Base-by-base conservation (phyloP, 2,888 invertebrate genomes). In the Thymelicus sylvestris region DNA sequence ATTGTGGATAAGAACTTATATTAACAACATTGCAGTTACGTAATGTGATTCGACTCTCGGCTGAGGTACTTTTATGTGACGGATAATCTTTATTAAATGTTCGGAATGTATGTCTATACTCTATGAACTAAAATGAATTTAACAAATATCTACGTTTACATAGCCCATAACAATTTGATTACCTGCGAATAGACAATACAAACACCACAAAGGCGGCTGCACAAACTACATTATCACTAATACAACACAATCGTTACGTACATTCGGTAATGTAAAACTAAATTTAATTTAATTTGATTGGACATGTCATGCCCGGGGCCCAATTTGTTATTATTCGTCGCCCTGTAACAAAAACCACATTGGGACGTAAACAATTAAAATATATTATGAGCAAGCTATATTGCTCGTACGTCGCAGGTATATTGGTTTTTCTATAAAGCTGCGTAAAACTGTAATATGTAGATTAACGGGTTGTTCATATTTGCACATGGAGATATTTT, bases 351-450 rank as follows among this genome's bases (percentile, higher is more conserved):
- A 79, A 84, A 86, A 90, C 90, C 90, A 83, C 91, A 90, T 79
- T 80, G 81, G 79, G 81, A 82, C 84, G 85, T 84, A 85, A 87
- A 90, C 85, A 90, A 91, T 89, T 89, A 88, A 77, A 77, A 78
- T 77, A 79, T 84, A 81, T 79, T 77, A 77, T 77, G 77, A 69
- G 74, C 78, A 65, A 38, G 80, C 80, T 81, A 81, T 83, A 85
- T 86, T 83, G 82, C 83, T 31, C 31, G 44, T 41, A 44, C 44
- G 44, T 44, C 44, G 12, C 44, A 44, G 44, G 62, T 63, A 48
- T n/a, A 31, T 48, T 47, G 62, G 39, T 15, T 60, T 60, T 41
- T 60, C 60, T 15, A 39, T 60, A 44, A 44, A 44, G 12, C 8
- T 41, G 3, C 3, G 6, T 41, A 41, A 41, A 41, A 41, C 8